Conservation (phyloP, 2,888 invertebrate genomes). For the Teinopalpus imperialis region DNA sequence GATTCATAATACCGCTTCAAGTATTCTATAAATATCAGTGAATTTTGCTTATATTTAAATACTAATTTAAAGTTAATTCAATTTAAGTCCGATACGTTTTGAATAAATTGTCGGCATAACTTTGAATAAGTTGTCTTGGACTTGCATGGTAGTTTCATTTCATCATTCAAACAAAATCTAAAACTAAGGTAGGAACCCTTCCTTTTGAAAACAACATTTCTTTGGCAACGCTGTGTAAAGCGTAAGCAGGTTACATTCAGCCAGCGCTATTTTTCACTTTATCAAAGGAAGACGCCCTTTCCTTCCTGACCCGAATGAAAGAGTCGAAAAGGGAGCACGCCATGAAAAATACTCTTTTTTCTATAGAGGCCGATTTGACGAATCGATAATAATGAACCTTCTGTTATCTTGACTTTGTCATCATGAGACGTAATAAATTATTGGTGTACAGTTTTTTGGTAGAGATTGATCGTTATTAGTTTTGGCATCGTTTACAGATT, state of each 20-base stretch:
- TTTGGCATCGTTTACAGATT: too few relatives aligned
- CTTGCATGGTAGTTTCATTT: too few relatives aligned
- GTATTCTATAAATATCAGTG: too few relatives aligned
- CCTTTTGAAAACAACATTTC: conserved; percentile 44
- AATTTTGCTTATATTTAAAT: too few relatives aligned
- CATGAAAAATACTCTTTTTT: conserved; percentile 52
- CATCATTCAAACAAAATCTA: conserved; percentile 8
- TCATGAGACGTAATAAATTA: conserved; percentile 9
- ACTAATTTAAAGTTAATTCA: too few relatives aligned
- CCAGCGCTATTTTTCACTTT: conserved; percentile 73
- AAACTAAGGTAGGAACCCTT: conserved; percentile 32
- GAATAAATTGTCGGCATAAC: too few relatives aligned
- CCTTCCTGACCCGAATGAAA: conserved; percentile 66
- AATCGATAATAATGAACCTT: conserved; percentile 39
- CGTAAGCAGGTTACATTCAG: conserved; percentile 58
- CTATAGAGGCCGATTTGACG: conserved; percentile 50
- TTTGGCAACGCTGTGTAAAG: conserved; percentile 44
- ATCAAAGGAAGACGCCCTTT: conserved; percentile 72
- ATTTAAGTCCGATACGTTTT: too few relatives aligned
- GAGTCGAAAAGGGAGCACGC: conserved; percentile 63
- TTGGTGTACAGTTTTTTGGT: conserved; percentile 1
- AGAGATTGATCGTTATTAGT: too few relatives aligned
- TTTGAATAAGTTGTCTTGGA: too few relatives aligned
- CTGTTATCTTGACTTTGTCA: conserved; percentile 17
- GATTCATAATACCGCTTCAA: too few relatives aligned